phyloP scores from a whole-genome alignment of 2,797 vertebrate genomes.

The Rhinogobio ventralis region DNA sequence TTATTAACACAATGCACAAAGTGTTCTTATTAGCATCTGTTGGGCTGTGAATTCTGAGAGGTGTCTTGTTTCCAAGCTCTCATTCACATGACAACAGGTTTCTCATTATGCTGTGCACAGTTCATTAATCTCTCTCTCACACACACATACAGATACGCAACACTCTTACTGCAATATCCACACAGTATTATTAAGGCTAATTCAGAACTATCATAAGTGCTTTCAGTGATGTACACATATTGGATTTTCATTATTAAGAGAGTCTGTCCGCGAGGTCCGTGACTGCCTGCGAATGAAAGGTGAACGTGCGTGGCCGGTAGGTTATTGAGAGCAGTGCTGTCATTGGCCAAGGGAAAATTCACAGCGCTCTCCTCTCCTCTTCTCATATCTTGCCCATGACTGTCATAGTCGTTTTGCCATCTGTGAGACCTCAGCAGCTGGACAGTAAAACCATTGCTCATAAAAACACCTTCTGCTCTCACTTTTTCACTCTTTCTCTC shows the following conservation, averaged over 20 bases:
- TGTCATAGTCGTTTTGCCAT: conserved; percentile 35
- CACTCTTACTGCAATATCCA: background rate
- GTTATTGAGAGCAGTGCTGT: conserved; percentile 1
- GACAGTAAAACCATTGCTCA: conserved; percentile 54
- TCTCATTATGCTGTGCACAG: conserved; percentile 47
- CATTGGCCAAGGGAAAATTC: conserved; percentile 29
- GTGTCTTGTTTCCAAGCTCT: conserved; percentile 57
- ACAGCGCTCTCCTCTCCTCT: background rate
- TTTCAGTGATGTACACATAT: conserved; percentile 27
- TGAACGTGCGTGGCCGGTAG: conserved; percentile 9
- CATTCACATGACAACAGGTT: conserved; percentile 41
- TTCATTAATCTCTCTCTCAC: conserved; percentile 43
- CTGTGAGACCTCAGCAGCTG: conserved; percentile 57
- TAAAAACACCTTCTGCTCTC: conserved; percentile 53
- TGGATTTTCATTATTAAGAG: conserved; percentile 50
- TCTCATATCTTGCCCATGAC: conserved; percentile 43
- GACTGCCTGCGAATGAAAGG: conserved; percentile 10
- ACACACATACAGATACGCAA: conserved; percentile 16
- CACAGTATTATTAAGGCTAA: conserved; percentile 27
- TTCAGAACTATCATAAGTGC: background rate
- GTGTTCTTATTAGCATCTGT: conserved; percentile 60
- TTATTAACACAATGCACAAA: conserved; percentile 64
- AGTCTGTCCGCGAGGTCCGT: background rate
- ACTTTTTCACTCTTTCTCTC: conserved; percentile 13
- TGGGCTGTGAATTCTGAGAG: conserved; percentile 48